phyloP scores from a whole-genome alignment of 2,113 vertebrate species.

The Rostratula benghalensis region DNA sequence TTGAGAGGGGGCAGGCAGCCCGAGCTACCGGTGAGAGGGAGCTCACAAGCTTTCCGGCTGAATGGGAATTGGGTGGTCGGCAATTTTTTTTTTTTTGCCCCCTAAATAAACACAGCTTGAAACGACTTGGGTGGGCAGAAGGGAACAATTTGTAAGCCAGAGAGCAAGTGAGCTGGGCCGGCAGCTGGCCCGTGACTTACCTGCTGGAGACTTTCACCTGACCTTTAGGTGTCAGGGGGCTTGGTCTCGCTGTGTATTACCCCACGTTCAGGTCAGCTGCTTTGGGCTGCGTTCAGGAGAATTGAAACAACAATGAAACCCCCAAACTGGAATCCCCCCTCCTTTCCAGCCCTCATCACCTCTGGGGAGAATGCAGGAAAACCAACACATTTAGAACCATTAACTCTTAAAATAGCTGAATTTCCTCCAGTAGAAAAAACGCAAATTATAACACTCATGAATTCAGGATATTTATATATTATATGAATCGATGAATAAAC shows the following conservation, averaged over 20 bases:
- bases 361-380: constrained; percentile 74
- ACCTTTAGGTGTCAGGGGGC: constrained; percentile 45
- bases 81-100: background rate
- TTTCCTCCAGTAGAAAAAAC: constrained; percentile 46
- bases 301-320: constrained; percentile 9
- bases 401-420: constrained; percentile 63
- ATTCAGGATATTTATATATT: constrained; percentile 33
- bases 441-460: constrained; percentile 27
- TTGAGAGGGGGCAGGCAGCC: background rate
- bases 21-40: background rate
- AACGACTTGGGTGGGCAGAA: constrained; percentile 74
- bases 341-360: constrained; percentile 18
- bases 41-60: background rate
- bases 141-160: constrained; percentile 51
- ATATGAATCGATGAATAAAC: constrained; percentile 33
- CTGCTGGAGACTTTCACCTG: constrained; percentile 47
- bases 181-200: background rate
- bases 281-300: background rate
- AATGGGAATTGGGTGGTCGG: constrained; percentile 17
- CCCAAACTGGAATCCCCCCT: constrained; percentile 2
- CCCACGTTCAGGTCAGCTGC: background rate
- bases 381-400: constrained; percentile 61
- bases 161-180: background rate
- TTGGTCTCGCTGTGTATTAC: background rate
- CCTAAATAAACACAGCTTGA: constrained; percentile 62